phyloP scores from a whole-genome alignment of 2,888 invertebrate genomes.

The Polietes domitor region DNA sequence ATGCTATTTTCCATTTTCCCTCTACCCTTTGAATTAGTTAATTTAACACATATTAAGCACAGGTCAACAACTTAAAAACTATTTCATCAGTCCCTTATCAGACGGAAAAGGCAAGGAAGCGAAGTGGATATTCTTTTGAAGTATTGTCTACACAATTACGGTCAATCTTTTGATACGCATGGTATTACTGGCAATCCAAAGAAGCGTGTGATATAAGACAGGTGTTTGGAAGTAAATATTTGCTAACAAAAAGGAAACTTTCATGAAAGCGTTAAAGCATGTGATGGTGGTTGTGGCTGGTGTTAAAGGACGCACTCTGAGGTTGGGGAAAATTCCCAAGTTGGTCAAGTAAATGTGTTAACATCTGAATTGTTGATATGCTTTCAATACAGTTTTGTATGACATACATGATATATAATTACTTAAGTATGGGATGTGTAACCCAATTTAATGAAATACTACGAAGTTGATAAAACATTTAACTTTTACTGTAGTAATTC shows the following conservation, averaged over 20 bases:
- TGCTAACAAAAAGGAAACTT: not conserved
- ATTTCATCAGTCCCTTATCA: constrained; percentile 15
- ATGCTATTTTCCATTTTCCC: too few species aligned
- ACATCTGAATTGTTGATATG: too few species aligned
- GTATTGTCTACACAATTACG: constrained; percentile 8
- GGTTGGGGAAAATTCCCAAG: too few species aligned
- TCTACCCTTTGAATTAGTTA: constrained; percentile 6
- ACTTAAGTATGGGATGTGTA: too few species aligned
- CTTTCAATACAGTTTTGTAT: too few species aligned
- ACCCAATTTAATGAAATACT: too few species aligned
- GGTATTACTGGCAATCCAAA: not conserved
- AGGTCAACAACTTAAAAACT: constrained; percentile 11
- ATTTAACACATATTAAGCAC: constrained; percentile 10
- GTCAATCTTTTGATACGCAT: not conserved
- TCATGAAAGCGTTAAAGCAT: not conserved
- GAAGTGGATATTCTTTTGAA: not conserved
- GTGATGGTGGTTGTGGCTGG: not conserved
- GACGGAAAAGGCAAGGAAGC: not conserved
- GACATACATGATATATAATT: too few species aligned
- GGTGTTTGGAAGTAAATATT: constrained; percentile 3
- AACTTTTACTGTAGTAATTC: too few species aligned
- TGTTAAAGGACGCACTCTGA: not conserved
- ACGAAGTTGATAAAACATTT: too few species aligned
- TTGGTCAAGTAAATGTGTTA: too few species aligned
- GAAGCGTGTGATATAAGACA: not conserved